Base-by-base conservation (phyloP, 1,140 invertebrate species). In the Saccostrea cuccullata region DNA sequence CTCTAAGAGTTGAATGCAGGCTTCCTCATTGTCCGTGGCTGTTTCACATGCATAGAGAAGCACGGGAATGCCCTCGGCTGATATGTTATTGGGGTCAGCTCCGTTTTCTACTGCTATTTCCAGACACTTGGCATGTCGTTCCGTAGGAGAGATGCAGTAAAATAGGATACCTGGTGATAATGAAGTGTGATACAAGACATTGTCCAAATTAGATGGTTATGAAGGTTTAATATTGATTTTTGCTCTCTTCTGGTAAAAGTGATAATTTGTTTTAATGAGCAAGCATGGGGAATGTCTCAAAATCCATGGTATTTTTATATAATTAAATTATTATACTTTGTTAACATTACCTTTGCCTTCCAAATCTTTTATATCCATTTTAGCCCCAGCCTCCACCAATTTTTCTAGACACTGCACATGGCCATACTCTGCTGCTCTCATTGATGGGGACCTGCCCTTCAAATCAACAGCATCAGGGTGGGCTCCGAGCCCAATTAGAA, bases 391-490 rank as follows among this genome's bases (percentile, higher is more conserved):
- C 85, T 93, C 92, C 30, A 92, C 91, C 55, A 95, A 84, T 77
- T 92, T 92, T 85, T 94, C 93, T 55, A 95, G 84, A 86, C 94
- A 94, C 89, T 95, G 91, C 9, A 95, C 92, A 91, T 95, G 94
- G 8, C 95, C 95, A 91, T 92, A 93, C 87, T 95, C 94, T 30
- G 94, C 94, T 40, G 95, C 94, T 87, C 92, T 91, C 94, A 95
- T 95, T 0, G 94, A 92, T 20, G 95, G 93, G 73, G 94, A 93
- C 47, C 93, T 88, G 47, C 95, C 95, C 86, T 94, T 93, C 40
- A 95, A 92, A 86, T 95, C 95, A 87, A 94, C 92, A 2, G 95
- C 94, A 92, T 95, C 94, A 23, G 95, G 95, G 90, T 95, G 94
- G 82, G 95, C 95, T 40, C 94, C 95, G 13, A 94, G 91, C 11